Base-by-base conservation (phyloP, 2,888 invertebrate species). In the Brassicogethes aeneus region DNA sequence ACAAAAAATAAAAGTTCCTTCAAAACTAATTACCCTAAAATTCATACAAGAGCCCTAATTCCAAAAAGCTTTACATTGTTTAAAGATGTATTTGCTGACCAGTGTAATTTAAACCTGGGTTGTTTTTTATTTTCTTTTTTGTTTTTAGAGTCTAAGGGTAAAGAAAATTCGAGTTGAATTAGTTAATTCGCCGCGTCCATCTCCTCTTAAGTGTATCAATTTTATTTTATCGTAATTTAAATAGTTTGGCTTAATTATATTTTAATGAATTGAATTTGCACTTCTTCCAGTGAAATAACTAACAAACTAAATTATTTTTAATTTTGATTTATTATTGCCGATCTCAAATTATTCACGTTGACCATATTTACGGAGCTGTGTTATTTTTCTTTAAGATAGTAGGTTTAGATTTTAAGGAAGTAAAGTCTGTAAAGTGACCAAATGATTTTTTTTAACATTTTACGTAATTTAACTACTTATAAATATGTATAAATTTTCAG, bases 131-230 rank as follows among this genome's bases (percentile, higher is more conserved):
- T 15, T 12, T 23, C 35, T 31, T 44, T 50, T 49, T 45, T 43
- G 43, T 41, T 74, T 76, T n/a, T 71, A 80, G 80, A 80, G 70
- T 76, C 79, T 54, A 80, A 79, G 70, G 79, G 78, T 60, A 79
- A 79, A 59, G 77, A 79, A 68, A 57, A 56, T 39, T 79, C 79
- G 43, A 79, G 79, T 74, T 79, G 79, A 80, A 79, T 44, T 32
- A 17, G 15, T 47, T 32, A 33, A 38, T 15, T 29, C 36, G 14
- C 5, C n/a, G 10, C 5, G 23, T 23, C 23, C 29, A 10, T n/a
- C 36, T n/a, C 23, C 33, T 14, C 15, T 15, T 39, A 36, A 15
- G 31, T 35, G 33, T 36, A 36, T 39, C 41, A 43, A 34, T 37
- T 32, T 40, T 16, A 5, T 39, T 41, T 38, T 41, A 31, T 46